A percentile compares a stretch with the other conserved stretches of the same genome.
These are phyloP conservation scores for Rhinogobio ventralis DNA, from an alignment of 2,797 vertebrate genomes.

Conservation along the genomic window DNA sequence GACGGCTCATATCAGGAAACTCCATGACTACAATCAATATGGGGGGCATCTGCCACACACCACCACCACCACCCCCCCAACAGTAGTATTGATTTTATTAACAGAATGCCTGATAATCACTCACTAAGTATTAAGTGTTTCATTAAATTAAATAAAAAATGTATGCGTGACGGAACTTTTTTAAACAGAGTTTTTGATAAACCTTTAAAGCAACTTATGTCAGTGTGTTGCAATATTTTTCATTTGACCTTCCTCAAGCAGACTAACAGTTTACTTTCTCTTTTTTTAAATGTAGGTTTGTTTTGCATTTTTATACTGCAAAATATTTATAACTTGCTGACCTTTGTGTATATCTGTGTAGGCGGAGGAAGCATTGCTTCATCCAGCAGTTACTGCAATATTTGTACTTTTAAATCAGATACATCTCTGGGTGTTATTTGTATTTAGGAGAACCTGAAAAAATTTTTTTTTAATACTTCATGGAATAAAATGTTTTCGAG, in stretches of 20 bases:
- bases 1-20: no score
- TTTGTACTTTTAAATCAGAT: background rate
- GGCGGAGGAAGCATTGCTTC: background rate
- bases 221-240: background rate
- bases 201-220: background rate
- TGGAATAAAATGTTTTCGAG: background rate
- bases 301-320: background rate
- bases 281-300: background rate
- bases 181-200: no score
- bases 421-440: background rate
- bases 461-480: background rate
- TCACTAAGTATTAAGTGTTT: background rate
- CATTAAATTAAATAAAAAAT: background rate
- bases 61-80: no score
- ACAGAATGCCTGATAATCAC: background rate
- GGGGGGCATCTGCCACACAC: no score
- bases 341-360: background rate
- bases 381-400: background rate
- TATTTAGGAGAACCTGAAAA: background rate
- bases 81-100: background rate
- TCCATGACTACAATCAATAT: no score
- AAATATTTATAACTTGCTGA: constrained; percentile 21
- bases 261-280: background rate
- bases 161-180: background rate
- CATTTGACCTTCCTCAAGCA: background rate